Evolutionary conservation across 2,888 invertebrate genomes (phyloP).

Genomic region (Mythimna albipuncta): DNA sequence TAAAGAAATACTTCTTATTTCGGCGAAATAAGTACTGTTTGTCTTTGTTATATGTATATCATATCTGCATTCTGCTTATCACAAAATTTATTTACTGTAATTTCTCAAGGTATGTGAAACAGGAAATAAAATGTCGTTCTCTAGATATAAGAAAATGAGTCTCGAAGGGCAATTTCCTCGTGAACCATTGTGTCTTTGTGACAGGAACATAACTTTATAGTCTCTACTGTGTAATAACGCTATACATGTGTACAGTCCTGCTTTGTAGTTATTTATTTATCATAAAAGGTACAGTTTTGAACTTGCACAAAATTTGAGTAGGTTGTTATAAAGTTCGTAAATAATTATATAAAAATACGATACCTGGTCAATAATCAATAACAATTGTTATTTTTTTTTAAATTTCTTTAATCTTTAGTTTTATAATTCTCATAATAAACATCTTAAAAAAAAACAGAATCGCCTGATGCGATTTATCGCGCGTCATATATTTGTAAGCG

Average conservation of each 20-base stretch:
- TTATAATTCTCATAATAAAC: too few relatives aligned
- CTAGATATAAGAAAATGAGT: constrained; percentile 17
- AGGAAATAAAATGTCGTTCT: constrained; percentile 37
- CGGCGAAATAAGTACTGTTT: not conserved
- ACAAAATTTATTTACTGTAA: not conserved
- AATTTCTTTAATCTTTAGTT: too few relatives aligned
- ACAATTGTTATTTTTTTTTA: too few relatives aligned
- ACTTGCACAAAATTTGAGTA: too few relatives aligned
- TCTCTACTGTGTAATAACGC: constrained; percentile 12
- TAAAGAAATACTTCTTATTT: not conserved
- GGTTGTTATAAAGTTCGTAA: too few relatives aligned
- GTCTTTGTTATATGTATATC: too few relatives aligned
- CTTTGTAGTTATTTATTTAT: constrained; percentile 5
- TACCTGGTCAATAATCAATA: too few relatives aligned
- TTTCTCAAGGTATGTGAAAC: not conserved
- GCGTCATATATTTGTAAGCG: too few relatives aligned
- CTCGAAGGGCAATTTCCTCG: constrained; percentile 44
- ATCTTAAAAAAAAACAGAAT: too few relatives aligned
- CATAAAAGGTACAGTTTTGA: not conserved
- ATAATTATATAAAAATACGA: too few relatives aligned
- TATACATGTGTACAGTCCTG: constrained; percentile 3
- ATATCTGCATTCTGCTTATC: not conserved
- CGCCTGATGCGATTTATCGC: too few relatives aligned
- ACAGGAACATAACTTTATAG: constrained; percentile 29
- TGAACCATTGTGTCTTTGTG: constrained; percentile 32